A percentile compares a stretch with the other conserved stretches of the same genome.
Conservation (phyloP, 2,113 vertebrate genomes). For the Aepyceros melampus region DNA sequence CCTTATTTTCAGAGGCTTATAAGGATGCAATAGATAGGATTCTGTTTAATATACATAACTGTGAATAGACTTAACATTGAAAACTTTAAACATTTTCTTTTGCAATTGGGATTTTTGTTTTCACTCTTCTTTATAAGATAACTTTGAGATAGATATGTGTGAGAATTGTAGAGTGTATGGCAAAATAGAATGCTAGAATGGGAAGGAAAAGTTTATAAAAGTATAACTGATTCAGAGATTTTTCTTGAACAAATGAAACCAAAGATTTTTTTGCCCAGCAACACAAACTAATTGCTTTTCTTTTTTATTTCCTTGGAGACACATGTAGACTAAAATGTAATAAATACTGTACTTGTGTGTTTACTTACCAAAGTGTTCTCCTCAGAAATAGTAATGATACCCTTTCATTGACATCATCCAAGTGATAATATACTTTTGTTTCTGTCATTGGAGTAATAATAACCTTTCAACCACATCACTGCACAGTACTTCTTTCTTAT, state of each 20-base stretch:
- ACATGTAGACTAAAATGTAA: constrained; percentile 68
- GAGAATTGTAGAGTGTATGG: constrained; percentile 12
- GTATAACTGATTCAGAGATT: constrained; percentile 45
- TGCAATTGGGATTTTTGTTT: constrained; percentile 43
- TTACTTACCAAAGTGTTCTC: constrained; percentile 78
- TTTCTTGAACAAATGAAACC: constrained; percentile 62
- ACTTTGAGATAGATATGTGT: neutral
- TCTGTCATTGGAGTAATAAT: constrained; percentile 76
- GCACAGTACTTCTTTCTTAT: constrained; percentile 64
- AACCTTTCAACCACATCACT: constrained; percentile 77
- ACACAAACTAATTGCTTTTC: constrained; percentile 58
- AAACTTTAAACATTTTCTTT: constrained; percentile 4
- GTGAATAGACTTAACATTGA: neutral
- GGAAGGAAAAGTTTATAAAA: constrained; percentile 38
- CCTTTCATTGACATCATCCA: constrained; percentile 80
- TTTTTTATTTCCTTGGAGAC: constrained; percentile 57
- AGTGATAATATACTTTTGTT: constrained; percentile 78
- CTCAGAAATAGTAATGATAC: constrained; percentile 78
- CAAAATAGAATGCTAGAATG: neutral
- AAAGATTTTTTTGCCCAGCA: constrained; percentile 46
- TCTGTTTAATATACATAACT: neutral
- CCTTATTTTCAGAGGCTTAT: neutral
- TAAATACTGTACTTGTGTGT: constrained; percentile 70
- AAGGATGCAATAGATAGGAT: neutral
- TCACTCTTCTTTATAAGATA: neutral